These are phyloP conservation scores for Drosophila subobscura DNA, from an alignment of 1,140 invertebrate species.

Conservation along the genomic window DNA sequence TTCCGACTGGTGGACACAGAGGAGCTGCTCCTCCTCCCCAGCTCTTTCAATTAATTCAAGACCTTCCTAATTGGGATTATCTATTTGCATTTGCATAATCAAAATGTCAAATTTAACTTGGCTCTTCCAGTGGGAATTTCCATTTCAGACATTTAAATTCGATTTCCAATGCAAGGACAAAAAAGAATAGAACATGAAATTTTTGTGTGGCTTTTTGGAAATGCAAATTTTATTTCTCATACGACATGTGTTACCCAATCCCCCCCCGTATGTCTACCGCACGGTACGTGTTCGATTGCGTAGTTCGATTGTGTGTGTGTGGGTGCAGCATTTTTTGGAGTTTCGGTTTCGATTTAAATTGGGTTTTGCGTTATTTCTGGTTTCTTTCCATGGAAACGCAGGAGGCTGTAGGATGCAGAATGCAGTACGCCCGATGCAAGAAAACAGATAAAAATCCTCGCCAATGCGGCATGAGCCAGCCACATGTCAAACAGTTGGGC, in stretches of 20 bases:
- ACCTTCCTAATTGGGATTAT: constrained; percentile 48
- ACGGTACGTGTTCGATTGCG: constrained; percentile 24
- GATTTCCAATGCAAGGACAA: constrained; percentile 15
- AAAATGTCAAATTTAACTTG: constrained; percentile 42
- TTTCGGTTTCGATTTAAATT: constrained; percentile 52
- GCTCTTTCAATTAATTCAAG: constrained; percentile 46
- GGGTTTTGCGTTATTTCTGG: constrained; percentile 23
- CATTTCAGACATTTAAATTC: constrained; percentile 21
- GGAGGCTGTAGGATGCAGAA: neutral
- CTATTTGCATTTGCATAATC: constrained; percentile 50
- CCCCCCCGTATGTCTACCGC: too few species aligned
- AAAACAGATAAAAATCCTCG: constrained; percentile 13
- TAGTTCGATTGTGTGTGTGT: neutral
- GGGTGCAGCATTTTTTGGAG: neutral
- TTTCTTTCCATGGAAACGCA: neutral
- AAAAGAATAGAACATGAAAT: constrained; percentile 1
- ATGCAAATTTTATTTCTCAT: constrained; percentile 57
- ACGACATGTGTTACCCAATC: constrained; percentile 38
- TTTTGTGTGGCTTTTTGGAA: constrained; percentile 39
- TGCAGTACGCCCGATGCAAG: constrained; percentile 7
- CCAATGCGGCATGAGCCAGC: neutral
- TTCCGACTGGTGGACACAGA: neutral
- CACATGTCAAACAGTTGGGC: constrained; percentile 40
- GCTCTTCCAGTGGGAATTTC: constrained; percentile 6
- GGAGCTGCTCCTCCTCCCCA: neutral